Base-by-base conservation (phyloP, 1,140 invertebrate genomes). In the Venustaconcha ellipsiformis region DNA sequence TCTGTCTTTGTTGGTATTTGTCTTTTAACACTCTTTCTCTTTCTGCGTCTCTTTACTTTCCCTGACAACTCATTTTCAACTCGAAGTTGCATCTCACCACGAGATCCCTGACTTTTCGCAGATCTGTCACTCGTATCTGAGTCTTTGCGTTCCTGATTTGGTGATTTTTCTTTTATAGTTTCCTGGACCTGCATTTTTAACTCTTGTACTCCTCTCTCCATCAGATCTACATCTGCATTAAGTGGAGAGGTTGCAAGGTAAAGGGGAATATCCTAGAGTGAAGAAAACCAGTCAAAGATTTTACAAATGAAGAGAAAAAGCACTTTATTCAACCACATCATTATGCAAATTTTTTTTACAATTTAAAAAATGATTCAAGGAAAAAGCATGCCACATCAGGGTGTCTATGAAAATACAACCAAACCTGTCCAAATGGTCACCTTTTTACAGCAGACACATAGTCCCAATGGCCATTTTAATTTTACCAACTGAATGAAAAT, bases 171-270 rank as follows among this genome's bases (percentile, higher is more conserved):
- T 55, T 62, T 20, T 20, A 23, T 48, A 18, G 62, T 30, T 55
- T 67, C 64, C 26, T 68, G 15, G 68, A 56, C 64, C 26, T 82
- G 64, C 30, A 74, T 64, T 57, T 82, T 82, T 70, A 90, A 77
- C 64, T 88, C 80, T 63, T 80, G 68, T 3, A 88, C 64, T 1
- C 88, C 88, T 64, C 82, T 67, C 60, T 83, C 75, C 88, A 89
- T 88, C 6, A 88, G 70, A 15, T 84, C 83, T 2, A 68, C 69
- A 8, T 70, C 55, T 2, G 83, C 83, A 1, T 82, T 84, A 30
- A 90, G 79, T 14, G 89, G 89, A n/a, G 90, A 91, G 48, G 91
- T 91, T 14, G 90, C 91, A 70, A 91, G 82, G 71, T 91, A 83
- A 20, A 79, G 70, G 26, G 89, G 89, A 20, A 90, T 74, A 79